Conservation (phyloP, 2,113 vertebrate genomes). For the Amphiprion ocellaris region DNA sequence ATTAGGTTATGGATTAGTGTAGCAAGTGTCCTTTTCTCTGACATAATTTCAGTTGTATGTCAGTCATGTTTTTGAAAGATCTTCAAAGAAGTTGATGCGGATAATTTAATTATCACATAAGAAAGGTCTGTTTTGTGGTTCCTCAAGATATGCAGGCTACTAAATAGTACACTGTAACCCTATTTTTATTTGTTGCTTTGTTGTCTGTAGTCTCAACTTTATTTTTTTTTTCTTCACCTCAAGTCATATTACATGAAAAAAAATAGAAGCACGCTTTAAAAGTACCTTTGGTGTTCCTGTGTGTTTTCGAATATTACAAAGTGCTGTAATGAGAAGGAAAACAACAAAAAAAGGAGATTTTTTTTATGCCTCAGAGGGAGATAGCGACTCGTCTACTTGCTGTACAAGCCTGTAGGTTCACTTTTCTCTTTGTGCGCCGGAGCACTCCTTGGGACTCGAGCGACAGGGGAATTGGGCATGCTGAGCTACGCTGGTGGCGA, state of each 20-base stretch:
- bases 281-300: constrained; percentile 86
- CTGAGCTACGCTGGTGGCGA: constrained; percentile 82
- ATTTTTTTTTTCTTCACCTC: constrained; percentile 71
- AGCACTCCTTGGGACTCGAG: constrained; percentile 83
- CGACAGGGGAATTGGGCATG: constrained; percentile 82
- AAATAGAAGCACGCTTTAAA: constrained; percentile 75
- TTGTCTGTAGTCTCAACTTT: constrained; percentile 79
- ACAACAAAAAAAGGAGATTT: constrained; percentile 80
- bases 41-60: constrained; percentile 19
- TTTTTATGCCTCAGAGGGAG: constrained; percentile 81
- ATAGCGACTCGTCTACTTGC: constrained; percentile 80
- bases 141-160: constrained; percentile 64
- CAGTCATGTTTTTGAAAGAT: constrained; percentile 27
- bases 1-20: constrained; percentile 10
- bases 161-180: constrained; percentile 59
- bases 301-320: constrained; percentile 87
- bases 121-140: constrained; percentile 67
- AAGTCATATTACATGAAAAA: constrained; percentile 79
- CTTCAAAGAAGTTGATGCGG: constrained; percentile 22
- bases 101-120: constrained; percentile 64
- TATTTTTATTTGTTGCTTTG: constrained; percentile 84
- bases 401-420: constrained; percentile 82
- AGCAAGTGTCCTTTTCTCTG: constrained; percentile 26
- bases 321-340: constrained; percentile 87
- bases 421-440: constrained; percentile 83